Evolutionary conservation across 2,797 vertebrate genomes (phyloP).

Genomic region (Phaenicophaeus curvirostris): DNA sequence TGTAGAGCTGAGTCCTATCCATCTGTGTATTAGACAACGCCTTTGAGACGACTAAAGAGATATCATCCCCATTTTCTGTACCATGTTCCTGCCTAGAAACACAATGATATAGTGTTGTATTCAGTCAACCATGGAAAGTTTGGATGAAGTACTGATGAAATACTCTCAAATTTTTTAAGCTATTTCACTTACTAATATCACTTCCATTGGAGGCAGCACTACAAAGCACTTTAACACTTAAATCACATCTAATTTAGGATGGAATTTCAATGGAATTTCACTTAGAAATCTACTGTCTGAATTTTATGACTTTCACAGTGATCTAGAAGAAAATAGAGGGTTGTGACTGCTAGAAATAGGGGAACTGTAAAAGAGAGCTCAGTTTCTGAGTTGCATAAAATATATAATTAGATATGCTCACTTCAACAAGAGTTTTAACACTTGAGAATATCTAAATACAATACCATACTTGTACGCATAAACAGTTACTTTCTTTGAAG

Average conservation of each 20-base stretch:
- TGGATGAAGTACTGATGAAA: neutral
- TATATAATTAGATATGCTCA: neutral
- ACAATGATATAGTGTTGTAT: too few species aligned
- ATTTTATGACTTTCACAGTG: neutral
- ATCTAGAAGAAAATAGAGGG: neutral
- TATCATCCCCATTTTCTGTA: neutral
- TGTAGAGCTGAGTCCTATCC: neutral
- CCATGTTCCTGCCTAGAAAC: neutral
- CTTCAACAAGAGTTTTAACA: neutral
- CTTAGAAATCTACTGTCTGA: too few species aligned
- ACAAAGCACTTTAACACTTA: neutral
- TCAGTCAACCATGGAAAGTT: too few species aligned
- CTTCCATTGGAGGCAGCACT: neutral
- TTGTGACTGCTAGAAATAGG: neutral
- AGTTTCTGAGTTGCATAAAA: neutral
- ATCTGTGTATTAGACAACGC: neutral
- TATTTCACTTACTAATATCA: neutral
- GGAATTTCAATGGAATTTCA: neutral
- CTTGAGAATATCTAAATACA: neutral
- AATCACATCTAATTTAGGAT: neutral
- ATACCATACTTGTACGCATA: neutral
- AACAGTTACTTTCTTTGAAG: neutral
- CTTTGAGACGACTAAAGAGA: neutral
- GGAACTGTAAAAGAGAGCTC: neutral
- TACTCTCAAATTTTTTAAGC: neutral